Evolutionary conservation across 64 coral and sea anemone species (phyloP).

Genomic region (Platygyra sinensis): DNA sequence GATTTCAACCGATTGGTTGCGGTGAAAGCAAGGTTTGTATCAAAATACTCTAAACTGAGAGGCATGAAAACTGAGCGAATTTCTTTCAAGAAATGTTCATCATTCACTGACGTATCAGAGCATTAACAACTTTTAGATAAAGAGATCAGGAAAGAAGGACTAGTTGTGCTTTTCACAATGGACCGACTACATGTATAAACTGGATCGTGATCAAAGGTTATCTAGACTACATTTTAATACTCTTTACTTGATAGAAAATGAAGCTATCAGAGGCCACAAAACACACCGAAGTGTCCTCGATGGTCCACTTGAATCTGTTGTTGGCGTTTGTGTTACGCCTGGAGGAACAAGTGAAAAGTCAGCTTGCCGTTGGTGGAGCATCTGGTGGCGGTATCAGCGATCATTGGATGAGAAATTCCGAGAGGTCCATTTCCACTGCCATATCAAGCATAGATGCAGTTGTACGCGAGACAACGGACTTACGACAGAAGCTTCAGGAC

Average conservation of each 20-base stretch:
- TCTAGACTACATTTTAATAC: background rate
- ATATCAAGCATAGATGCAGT: constrained; percentile 36
- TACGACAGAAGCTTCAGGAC: constrained; percentile 5
- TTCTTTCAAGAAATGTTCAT: too few species aligned
- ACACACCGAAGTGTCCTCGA: background rate
- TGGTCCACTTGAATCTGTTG: constrained; percentile 29
- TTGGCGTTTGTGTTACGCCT: constrained; percentile 7
- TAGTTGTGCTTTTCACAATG: too few species aligned
- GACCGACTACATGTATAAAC: too few species aligned
- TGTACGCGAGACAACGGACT: constrained; percentile 14
- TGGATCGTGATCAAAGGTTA: background rate
- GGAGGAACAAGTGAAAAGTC: constrained; percentile 8
- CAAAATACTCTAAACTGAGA: background rate
- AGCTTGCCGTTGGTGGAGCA: background rate
- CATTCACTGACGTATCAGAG: too few species aligned
- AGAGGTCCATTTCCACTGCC: background rate
- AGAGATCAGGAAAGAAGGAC: too few species aligned
- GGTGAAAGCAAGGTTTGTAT: constrained; percentile 9
- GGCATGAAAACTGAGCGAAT: background rate
- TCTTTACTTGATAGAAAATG: constrained; percentile 10
- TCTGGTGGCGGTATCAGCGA: background rate
- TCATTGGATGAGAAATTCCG: constrained; percentile 13
- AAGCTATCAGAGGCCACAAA: constrained; percentile 26
- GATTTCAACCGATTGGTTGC: constrained; percentile 30
- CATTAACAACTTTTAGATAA: too few species aligned